Conservation (phyloP, 2,797 vertebrate species). For the Mormyrops boulengeri region DNA sequence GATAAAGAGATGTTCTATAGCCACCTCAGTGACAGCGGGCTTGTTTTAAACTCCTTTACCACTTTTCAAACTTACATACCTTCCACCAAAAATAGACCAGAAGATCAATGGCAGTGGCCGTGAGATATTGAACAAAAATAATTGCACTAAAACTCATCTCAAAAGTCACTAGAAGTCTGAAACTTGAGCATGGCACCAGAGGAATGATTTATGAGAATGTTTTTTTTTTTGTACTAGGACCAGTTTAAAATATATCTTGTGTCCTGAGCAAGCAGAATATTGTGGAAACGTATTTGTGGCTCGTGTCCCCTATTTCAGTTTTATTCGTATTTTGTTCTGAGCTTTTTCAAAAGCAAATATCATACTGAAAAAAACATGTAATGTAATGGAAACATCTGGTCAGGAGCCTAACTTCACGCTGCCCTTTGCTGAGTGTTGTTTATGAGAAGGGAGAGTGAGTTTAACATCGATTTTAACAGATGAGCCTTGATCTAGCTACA, state of each 20-base stretch:
- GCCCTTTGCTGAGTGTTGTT: neutral
- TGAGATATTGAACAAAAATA: neutral
- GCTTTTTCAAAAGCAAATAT: neutral
- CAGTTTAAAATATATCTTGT: neutral
- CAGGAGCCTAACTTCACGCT: neutral
- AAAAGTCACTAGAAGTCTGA: neutral
- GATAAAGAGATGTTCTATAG: constrained; percentile 9
- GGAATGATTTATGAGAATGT: constrained; percentile 7
- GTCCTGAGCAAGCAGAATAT: neutral
- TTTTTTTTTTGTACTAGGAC: neutral
- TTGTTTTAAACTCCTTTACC: neutral
- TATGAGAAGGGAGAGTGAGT: constrained; percentile 1
- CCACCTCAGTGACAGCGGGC: neutral
- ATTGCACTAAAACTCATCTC: constrained; percentile 5
- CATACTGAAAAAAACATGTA: neutral
- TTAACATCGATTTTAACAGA: neutral
- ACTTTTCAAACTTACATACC: neutral
- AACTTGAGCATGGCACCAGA: neutral
- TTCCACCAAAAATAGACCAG: neutral
- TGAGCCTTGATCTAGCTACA: neutral
- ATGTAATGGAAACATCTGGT: neutral
- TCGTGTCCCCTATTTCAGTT: neutral
- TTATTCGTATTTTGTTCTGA: neutral
- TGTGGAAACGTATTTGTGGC: neutral
- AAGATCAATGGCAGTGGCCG: neutral